These are phyloP conservation scores for Clarias batrachus DNA, from an alignment of 2,113 vertebrate species.

Conservation along the genomic window DNA sequence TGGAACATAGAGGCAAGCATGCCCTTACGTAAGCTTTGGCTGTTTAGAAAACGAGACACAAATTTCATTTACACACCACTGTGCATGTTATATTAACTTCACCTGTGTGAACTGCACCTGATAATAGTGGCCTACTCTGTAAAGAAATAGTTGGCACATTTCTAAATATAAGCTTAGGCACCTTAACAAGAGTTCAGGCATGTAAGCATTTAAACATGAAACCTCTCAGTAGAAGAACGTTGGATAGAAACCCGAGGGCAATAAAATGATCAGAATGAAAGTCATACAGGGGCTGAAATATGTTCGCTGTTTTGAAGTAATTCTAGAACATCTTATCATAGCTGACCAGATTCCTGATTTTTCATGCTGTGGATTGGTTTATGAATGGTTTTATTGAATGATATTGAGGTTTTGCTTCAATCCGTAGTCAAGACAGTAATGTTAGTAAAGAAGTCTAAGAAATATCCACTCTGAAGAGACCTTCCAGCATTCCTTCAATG, in stretches of 20 bases:
- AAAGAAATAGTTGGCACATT: conserved; percentile 25
- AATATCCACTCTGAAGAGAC: conserved; percentile 11
- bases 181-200: conserved; percentile 18
- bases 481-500: conserved; percentile 20
- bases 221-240: conserved; percentile 18
- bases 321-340: conserved; percentile 43
- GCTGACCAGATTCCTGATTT: conserved; percentile 55
- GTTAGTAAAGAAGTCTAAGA: conserved; percentile 21
- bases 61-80: conserved; percentile 2
- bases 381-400: conserved; percentile 33
- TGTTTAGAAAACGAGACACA: background rate
- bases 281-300: conserved; percentile 41
- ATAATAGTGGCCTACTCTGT: conserved; percentile 1
- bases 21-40: background rate
- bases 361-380: conserved; percentile 41
- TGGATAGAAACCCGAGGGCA: conserved; percentile 32
- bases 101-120: conserved; percentile 18
- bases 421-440: conserved; percentile 43
- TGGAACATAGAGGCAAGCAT: background rate
- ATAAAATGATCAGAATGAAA: conserved; percentile 41
- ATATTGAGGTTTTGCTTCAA: conserved; percentile 49
- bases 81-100: conserved; percentile 14
- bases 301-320: conserved; percentile 43
- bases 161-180: conserved; percentile 17
- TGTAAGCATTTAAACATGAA: conserved; percentile 20